These are phyloP conservation scores for Zootoca vivipara DNA, from an alignment of 2,113 vertebrate species.

Conservation along the genomic window DNA sequence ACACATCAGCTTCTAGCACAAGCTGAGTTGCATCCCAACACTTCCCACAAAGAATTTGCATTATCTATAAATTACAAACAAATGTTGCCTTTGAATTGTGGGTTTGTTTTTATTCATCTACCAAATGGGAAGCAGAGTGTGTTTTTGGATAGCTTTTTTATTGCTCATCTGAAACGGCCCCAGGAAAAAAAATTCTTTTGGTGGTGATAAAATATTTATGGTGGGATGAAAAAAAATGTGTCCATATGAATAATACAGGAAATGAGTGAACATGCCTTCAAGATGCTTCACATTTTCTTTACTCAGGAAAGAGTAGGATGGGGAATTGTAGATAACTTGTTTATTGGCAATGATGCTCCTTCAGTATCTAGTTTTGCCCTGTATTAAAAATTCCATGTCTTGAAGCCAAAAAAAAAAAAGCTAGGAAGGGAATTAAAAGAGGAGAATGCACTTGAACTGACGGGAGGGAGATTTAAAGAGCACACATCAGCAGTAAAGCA, in stretches of 20 bases:
- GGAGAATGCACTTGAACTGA: conserved; percentile 71
- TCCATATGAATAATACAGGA: conserved; percentile 50
- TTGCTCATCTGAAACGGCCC: conserved; percentile 44
- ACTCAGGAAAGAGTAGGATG: conserved; percentile 54
- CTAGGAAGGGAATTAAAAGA: conserved; percentile 64
- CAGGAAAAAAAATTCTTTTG: conserved; percentile 6
- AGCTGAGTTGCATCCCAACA: not conserved
- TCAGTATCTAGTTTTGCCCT: conserved; percentile 56
- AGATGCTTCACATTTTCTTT: conserved; percentile 52
- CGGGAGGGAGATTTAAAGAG: conserved; percentile 75
- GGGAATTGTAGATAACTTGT: conserved; percentile 67
- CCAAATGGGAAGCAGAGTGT: not conserved
- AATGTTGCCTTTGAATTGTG: conserved; percentile 46
- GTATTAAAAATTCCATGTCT: conserved; percentile 51
- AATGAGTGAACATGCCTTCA: conserved; percentile 24
- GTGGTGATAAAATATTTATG: conserved; percentile 45
- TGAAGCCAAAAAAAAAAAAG: conserved; percentile 45
- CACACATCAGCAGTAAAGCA: conserved; percentile 83
- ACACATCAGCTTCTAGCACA: not conserved
- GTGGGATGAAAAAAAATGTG: conserved; percentile 42
- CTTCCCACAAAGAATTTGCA: too few species aligned
- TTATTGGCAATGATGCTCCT: conserved; percentile 65
- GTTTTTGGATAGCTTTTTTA: conserved; percentile 32
- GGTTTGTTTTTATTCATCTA: conserved; percentile 28
- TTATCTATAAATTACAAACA: conserved; percentile 52